Percentiles rank a stretch among this genome's conserved stretches.
Evolutionary conservation across 2,888 invertebrate genomes (phyloP).

Genomic region (Phaedon cochleariae): DNA sequence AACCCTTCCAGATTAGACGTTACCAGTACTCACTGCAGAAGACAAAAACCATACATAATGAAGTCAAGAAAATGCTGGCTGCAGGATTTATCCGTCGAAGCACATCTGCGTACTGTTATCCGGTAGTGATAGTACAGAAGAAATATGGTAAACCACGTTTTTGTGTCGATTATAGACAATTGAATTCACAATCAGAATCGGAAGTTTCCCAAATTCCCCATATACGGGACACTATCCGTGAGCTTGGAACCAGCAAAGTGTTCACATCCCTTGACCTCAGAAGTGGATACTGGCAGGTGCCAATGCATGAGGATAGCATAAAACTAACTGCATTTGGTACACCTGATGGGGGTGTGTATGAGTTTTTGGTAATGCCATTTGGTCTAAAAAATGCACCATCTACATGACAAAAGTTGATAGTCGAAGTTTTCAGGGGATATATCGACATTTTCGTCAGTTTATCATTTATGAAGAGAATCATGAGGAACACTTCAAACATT

Average conservation of each 20-base stretch:
- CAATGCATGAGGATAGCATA: background rate
- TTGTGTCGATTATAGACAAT: background rate
- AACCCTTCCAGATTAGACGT: too few species aligned
- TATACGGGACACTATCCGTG: background rate
- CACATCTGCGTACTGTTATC: background rate
- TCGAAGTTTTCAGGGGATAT: background rate
- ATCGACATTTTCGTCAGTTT: background rate
- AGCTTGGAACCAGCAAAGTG: background rate
- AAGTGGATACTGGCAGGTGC: background rate
- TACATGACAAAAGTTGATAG: background rate
- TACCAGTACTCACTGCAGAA: background rate
- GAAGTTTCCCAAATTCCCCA: background rate
- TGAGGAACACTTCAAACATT: background rate
- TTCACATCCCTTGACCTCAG: background rate
- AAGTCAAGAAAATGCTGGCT: background rate
- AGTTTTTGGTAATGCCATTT: background rate
- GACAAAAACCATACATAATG: background rate
- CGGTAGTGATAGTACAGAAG: background rate
- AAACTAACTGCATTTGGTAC: background rate
- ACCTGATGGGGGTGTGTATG: background rate
- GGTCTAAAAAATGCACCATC: too few species aligned
- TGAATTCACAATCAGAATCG: background rate
- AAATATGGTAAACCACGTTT: background rate
- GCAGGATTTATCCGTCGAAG: background rate
- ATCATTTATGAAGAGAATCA: background rate